Evolutionary conservation across 2,113 vertebrate species (phyloP).

Genomic region (Probosciger aterrimus): DNA sequence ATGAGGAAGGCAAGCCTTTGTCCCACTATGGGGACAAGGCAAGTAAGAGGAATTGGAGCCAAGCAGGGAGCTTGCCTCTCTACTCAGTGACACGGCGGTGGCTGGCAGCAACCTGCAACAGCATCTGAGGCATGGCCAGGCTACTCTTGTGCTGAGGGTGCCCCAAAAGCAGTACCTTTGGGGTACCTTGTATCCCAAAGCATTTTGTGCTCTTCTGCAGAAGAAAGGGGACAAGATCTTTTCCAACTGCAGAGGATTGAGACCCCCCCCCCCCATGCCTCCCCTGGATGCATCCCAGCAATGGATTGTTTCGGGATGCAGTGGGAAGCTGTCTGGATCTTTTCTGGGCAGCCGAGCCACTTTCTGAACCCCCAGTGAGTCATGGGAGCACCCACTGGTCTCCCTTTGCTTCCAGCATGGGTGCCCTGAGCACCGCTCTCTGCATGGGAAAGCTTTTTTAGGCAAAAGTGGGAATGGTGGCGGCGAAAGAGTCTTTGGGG

Average conservation of each 20-base stretch:
- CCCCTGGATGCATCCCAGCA: neutral
- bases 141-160: neutral
- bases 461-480: neutral
- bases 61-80: neutral
- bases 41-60: neutral
- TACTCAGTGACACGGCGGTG: fast-evolving
- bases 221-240: neutral
- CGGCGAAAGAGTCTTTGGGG: fast-evolving
- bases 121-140: neutral
- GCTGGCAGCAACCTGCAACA: neutral
- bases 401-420: neutral
- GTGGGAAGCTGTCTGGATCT: neutral
- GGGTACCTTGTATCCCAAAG: neutral
- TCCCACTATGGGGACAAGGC: neutral
- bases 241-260: neutral
- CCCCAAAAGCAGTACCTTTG: neutral
- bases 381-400: fast-evolving
- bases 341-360: fast-evolving
- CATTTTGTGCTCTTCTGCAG: neutral
- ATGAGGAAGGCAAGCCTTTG: neutral
- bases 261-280: fast-evolving
- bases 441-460: neutral
- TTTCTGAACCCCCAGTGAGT: neutral
- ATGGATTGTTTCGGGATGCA: fast-evolving
- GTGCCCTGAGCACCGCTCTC: fast-evolving